Evolutionary conservation across 2,888 invertebrate species (phyloP).

Genomic region (Drepanosiphum platanoidis): DNA sequence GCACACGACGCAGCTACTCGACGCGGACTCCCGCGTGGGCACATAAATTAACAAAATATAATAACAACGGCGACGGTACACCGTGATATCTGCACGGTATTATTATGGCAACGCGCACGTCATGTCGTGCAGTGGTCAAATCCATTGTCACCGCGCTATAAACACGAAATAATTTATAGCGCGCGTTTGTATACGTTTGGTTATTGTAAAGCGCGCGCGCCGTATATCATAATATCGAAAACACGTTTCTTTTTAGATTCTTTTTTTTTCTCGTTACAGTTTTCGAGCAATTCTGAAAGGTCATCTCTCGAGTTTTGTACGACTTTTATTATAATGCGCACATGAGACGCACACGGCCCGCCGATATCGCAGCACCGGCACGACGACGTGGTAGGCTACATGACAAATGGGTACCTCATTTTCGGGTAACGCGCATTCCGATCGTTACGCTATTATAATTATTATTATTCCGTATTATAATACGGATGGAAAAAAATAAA

Average conservation of each 20-base stretch:
- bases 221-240: not conserved
- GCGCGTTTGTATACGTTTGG: not conserved
- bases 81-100: not conserved
- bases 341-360: not conserved
- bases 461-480: no score
- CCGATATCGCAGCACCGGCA: not conserved
- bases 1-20: not conserved
- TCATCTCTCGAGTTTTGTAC: not conserved
- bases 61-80: not conserved
- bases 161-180: slow-evolving; percentile 6
- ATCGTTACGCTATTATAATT: not conserved
- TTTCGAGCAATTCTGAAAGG: slow-evolving; percentile 33
- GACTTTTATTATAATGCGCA: not conserved
- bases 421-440: slow-evolving; percentile 41
- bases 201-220: not conserved
- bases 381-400: not conserved
- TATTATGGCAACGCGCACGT: slow-evolving; percentile 27
- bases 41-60: not conserved
- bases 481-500: no score
- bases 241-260: not conserved
- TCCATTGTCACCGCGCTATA: slow-evolving; percentile 16
- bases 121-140: slow-evolving; percentile 44
- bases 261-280: slow-evolving; percentile 2
- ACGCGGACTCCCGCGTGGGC: not conserved
- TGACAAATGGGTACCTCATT: slow-evolving; percentile 38